Conservation (phyloP, 2,888 invertebrate species). For the Oithona nana region DNA sequence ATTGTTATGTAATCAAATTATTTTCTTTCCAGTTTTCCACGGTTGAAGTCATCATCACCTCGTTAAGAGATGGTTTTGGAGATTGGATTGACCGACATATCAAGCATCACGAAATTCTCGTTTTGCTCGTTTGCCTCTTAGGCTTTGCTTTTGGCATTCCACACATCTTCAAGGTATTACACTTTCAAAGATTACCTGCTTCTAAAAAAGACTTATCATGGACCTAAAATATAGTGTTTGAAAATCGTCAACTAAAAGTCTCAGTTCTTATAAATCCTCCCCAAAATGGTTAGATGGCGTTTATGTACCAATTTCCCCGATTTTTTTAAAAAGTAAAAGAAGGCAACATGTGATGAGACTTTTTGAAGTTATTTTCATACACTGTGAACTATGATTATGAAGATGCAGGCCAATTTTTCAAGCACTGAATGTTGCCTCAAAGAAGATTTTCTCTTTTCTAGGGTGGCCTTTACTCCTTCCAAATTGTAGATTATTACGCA, state of each 20-base stretch:
- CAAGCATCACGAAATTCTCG: conserved; percentile 67
- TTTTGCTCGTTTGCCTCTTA: conserved; percentile 56
- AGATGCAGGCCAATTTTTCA: neutral
- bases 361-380: neutral
- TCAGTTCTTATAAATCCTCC: too few species aligned
- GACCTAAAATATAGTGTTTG: too few species aligned
- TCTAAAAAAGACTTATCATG: too few species aligned
- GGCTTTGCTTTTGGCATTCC: conserved; percentile 70
- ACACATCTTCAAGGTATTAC: conserved; percentile 55
- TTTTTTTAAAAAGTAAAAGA: too few species aligned
- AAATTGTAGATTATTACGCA: conserved; percentile 81
- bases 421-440: neutral
- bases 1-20: too few species aligned
- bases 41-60: conserved; percentile 80
- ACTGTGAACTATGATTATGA: neutral
- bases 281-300: too few species aligned
- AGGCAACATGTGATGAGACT: too few species aligned
- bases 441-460: conserved; percentile 26
- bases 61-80: conserved; percentile 79
- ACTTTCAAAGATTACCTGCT: neutral
- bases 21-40: conserved; percentile 79
- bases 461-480: conserved; percentile 80
- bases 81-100: conserved; percentile 61
- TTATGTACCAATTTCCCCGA: too few species aligned
- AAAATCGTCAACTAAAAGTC: too few species aligned